phyloP scores from a whole-genome alignment of 2,888 invertebrate genomes.

The Polymixis flavicincta region DNA sequence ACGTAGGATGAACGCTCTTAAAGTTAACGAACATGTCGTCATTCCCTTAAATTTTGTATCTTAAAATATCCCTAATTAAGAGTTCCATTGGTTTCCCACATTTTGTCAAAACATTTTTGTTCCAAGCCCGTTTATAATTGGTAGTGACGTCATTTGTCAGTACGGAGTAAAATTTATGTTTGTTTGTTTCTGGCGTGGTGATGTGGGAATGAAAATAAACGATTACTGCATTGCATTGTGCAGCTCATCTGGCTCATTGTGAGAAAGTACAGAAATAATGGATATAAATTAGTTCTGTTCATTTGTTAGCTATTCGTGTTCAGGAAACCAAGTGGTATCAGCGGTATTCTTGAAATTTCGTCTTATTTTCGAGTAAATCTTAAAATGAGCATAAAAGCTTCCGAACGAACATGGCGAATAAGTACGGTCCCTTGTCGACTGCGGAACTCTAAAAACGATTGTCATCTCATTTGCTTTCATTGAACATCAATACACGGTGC shows the following conservation, averaged over 20 bases:
- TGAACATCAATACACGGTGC: too few relatives aligned
- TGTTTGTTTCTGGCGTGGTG: conserved; percentile 44
- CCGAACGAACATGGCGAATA: too few relatives aligned
- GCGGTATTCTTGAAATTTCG: not conserved
- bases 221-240: conserved; percentile 23
- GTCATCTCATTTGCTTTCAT: too few relatives aligned
- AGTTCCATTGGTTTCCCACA: conserved; percentile 16
- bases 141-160: conserved; percentile 47
- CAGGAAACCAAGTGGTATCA: not conserved
- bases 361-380: not conserved
- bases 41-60: not conserved
- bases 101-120: conserved; percentile 29
- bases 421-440: too few relatives aligned
- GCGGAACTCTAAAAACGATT: too few relatives aligned
- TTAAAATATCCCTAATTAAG: conserved; percentile 23
- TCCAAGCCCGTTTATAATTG: conserved; percentile 17
- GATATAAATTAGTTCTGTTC: not conserved
- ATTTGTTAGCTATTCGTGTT: conserved; percentile 1
- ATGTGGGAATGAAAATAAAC: conserved; percentile 46
- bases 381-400: not conserved
- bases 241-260: not conserved
- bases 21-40: not conserved
- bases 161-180: conserved; percentile 41
- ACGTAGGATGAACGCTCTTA: too few relatives aligned
- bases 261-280: not conserved